These are phyloP conservation scores for Lipotes vexillifer DNA, from an alignment of 2,113 vertebrate species.

Conservation along the genomic window DNA sequence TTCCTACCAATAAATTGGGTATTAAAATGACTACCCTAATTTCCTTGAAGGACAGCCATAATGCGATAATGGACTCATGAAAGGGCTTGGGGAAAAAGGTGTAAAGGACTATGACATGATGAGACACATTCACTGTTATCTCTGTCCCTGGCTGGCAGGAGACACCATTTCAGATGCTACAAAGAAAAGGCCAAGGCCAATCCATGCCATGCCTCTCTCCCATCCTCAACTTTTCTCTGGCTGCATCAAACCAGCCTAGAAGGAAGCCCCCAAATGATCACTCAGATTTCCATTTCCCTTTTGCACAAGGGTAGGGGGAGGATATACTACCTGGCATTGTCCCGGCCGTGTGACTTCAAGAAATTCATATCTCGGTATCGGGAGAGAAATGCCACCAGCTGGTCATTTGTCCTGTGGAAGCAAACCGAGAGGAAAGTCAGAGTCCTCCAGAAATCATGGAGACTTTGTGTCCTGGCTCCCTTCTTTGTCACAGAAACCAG, in stretches of 20 bases:
- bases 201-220: not conserved
- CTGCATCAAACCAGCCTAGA: accelerated
- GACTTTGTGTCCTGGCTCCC: too few species aligned
- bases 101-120: accelerated
- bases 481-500: not conserved
- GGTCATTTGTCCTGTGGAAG: constrained; percentile 92
- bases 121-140: not conserved
- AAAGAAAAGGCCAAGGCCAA: not conserved
- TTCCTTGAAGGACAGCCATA: not conserved
- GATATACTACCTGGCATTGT: constrained; percentile 92
- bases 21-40: not conserved
- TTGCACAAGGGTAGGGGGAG: not conserved
- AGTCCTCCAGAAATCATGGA: not conserved
- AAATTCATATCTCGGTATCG: constrained; percentile 98
- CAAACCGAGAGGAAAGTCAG: constrained; percentile 39
- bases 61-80: not conserved
- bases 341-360: constrained; percentile 97
- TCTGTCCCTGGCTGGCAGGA: not conserved
- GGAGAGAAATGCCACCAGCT: constrained; percentile 96
- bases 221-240: not conserved
- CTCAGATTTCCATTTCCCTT: not conserved
- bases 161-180: not conserved
- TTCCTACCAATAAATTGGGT: not conserved
- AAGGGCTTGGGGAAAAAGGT: not conserved
- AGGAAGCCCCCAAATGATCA: not conserved